Evolutionary conservation across 1,140 invertebrate species (phyloP).

Genomic region (Trichonephila inaurata): DNA sequence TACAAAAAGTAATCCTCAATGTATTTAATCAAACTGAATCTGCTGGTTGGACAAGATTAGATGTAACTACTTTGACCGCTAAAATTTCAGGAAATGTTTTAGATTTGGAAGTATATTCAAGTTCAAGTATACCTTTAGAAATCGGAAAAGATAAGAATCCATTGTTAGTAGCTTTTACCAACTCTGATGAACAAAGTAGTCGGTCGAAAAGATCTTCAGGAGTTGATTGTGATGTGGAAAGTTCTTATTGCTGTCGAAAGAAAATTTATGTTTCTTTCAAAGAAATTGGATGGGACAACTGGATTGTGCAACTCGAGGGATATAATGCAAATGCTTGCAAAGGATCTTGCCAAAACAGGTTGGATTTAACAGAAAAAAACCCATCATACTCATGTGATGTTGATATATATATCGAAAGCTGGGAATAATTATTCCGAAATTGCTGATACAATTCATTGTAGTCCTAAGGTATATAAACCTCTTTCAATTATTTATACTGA

Average conservation of each 20-base stretch:
- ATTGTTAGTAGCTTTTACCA: background rate
- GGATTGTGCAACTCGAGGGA: constrained; percentile 98
- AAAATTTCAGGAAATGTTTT: background rate
- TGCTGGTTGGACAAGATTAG: constrained; percentile 47
- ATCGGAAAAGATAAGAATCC: constrained; percentile 36
- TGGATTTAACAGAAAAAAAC: constrained; percentile 22
- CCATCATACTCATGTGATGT: constrained; percentile 28
- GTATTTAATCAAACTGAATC: constrained; percentile 3
- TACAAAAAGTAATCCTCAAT: background rate
- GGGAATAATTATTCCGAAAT: background rate
- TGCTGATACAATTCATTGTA: background rate
- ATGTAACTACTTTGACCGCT: background rate
- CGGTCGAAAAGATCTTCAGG: constrained; percentile 66
- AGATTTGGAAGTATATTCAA: constrained; percentile 24
- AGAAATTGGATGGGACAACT: constrained; percentile 98
- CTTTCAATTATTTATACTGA: constrained; percentile 47
- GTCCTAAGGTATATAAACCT: constrained; percentile 30
- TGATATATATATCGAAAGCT: background rate
- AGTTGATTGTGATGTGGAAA: constrained; percentile 72
- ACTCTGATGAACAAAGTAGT: background rate
- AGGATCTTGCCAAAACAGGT: constrained; percentile 87
- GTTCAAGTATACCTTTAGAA: constrained; percentile 25
- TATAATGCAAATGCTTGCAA: constrained; percentile 97
- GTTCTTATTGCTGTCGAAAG: constrained; percentile 87
- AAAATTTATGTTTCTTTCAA: constrained; percentile 95